phyloP scores from a whole-genome alignment of 1,140 invertebrate genomes.

The Eupristina koningsbergeri region DNA sequence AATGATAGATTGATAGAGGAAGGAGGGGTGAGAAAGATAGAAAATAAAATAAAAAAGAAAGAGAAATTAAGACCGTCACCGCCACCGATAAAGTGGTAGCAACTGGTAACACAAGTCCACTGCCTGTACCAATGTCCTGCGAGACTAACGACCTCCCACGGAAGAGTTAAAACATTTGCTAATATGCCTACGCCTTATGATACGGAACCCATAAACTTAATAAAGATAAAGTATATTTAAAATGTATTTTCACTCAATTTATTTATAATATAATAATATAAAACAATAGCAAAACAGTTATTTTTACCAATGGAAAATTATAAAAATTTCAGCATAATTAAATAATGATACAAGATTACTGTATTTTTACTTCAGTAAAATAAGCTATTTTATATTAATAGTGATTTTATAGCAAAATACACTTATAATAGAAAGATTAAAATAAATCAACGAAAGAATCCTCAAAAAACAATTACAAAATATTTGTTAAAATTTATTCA shows the following conservation, averaged over 20 bases:
- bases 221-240: neutral
- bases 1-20: neutral
- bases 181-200: too few species aligned
- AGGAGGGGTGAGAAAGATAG: neutral
- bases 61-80: neutral
- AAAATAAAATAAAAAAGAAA: constrained; percentile 4
- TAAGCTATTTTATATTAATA: neutral
- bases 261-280: neutral
- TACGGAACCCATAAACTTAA: neutral
- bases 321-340: neutral
- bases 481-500: too few species aligned
- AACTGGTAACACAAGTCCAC: neutral
- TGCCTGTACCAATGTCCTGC: neutral
- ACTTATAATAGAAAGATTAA: neutral
- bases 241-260: neutral
- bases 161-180: constrained; percentile 5
- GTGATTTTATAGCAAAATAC: neutral
- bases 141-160: constrained; percentile 28
- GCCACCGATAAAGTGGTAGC: neutral
- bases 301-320: too few species aligned
- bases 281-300: too few species aligned
- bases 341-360: too few species aligned
- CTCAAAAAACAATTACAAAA: too few species aligned
- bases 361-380: neutral
- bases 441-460: neutral